These are phyloP conservation scores for Aspidiotus destructor DNA, from an alignment of 2,888 invertebrate species.

Conservation along the genomic window DNA sequence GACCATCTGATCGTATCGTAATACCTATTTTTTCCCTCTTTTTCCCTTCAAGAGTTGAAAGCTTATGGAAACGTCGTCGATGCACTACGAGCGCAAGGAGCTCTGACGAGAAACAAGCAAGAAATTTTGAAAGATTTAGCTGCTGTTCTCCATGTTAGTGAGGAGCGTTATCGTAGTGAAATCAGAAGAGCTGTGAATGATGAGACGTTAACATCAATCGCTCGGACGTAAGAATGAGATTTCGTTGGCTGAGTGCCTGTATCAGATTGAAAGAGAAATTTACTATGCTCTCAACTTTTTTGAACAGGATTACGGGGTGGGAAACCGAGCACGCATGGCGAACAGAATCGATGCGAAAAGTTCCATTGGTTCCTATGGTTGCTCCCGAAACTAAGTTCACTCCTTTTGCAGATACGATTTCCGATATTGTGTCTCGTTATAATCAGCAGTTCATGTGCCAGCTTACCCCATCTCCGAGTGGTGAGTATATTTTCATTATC, in stretches of 20 bases:
- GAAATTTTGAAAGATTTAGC: slow-evolving; percentile 23
- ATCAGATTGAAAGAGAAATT: not conserved
- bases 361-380: slow-evolving; percentile 15
- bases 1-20: too few relatives aligned
- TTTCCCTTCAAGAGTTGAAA: slow-evolving; percentile 17
- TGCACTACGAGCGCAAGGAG: slow-evolving; percentile 22
- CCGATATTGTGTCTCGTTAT: slow-evolving; percentile 7
- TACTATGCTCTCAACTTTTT: too few relatives aligned
- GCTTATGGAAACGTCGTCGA: slow-evolving; percentile 20
- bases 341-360: slow-evolving; percentile 10
- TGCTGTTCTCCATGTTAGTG: slow-evolving; percentile 10
- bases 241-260: not conserved
- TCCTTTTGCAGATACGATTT: slow-evolving; percentile 18
- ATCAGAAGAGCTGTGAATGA: slow-evolving; percentile 28
- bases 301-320: not conserved
- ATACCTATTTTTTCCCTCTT: not conserved
- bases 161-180: slow-evolving; percentile 26
- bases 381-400: slow-evolving; percentile 19
- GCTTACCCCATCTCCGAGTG: too few relatives aligned
- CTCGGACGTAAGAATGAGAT: slow-evolving; percentile 9
- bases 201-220: slow-evolving; percentile 17
- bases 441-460: too few relatives aligned
- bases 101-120: slow-evolving; percentile 8
- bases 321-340: slow-evolving; percentile 23
- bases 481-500: too few relatives aligned